phyloP scores from a whole-genome alignment of 2,113 vertebrate genomes.

The Danionella cerebrum region DNA sequence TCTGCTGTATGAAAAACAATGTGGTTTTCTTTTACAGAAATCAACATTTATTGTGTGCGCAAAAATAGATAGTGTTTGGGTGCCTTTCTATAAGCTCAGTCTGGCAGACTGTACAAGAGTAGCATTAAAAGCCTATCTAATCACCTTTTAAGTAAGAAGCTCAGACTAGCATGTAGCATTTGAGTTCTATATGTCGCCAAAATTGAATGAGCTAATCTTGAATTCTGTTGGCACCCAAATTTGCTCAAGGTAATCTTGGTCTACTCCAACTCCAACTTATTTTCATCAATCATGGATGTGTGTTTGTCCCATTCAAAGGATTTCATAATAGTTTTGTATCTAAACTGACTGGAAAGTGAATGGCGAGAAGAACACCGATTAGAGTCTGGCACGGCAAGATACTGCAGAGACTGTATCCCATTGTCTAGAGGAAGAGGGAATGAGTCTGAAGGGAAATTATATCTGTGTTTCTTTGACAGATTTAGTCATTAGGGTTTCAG shows the following conservation, averaged over 20 bases:
- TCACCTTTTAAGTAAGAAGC: slow-evolving; percentile 25
- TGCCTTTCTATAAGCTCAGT: background rate
- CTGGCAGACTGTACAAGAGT: background rate
- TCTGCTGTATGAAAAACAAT: background rate
- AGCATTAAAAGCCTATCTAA: background rate
- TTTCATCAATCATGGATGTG: background rate
- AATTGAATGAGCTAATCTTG: background rate
- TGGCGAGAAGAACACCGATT: slow-evolving; percentile 50
- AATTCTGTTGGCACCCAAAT: background rate
- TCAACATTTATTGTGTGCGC: background rate
- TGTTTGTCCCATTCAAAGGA: slow-evolving; percentile 25
- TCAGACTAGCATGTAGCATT: background rate
- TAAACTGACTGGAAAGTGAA: background rate
- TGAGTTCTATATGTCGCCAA: background rate
- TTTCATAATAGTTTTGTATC: slow-evolving; percentile 32
- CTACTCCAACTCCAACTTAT: background rate
- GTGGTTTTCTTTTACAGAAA: background rate
- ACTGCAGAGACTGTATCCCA: slow-evolving; percentile 33
- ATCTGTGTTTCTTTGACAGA: background rate
- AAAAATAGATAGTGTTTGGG: background rate
- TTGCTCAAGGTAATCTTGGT: background rate
- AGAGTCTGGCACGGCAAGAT: slow-evolving; percentile 42
- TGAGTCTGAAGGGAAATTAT: background rate
- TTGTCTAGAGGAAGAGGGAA: slow-evolving; percentile 30
- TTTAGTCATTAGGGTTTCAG: background rate